Evolutionary conservation across 2,113 vertebrate genomes (phyloP).

Genomic region (Psophia crepitans): DNA sequence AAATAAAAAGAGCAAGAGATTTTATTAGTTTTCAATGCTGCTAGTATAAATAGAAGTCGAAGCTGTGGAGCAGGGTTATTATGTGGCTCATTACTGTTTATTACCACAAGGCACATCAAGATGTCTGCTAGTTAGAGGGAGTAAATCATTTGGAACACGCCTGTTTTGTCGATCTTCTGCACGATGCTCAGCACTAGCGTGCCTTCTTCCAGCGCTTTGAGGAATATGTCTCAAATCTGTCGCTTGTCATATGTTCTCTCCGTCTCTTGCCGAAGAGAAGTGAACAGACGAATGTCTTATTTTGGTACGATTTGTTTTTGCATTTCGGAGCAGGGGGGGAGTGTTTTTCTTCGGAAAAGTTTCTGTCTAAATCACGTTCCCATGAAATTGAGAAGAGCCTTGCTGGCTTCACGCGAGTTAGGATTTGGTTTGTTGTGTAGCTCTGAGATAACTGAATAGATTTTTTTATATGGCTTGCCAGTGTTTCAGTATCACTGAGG

Average conservation of each 20-base stretch:
- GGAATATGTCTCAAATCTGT: constrained; percentile 3
- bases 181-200: neutral
- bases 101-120: neutral
- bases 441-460: neutral
- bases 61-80: neutral
- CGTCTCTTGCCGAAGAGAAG: neutral
- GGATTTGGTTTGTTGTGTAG: neutral
- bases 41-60: neutral
- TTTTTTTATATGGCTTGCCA: neutral
- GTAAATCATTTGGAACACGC: neutral
- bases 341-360: neutral
- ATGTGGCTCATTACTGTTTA: neutral
- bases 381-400: neutral
- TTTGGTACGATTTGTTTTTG: constrained; percentile 16
- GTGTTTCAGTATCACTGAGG: neutral
- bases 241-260: constrained; percentile 1
- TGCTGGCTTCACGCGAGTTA: neutral
- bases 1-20: neutral
- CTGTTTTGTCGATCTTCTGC: neutral
- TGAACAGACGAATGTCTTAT: constrained; percentile 31
- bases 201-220: neutral
- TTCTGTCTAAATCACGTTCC: neutral
- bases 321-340: neutral
- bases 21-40: neutral
- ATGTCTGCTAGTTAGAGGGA: neutral